Evolutionary conservation across 2,797 vertebrate genomes (phyloP).

Genomic region (Oreochromis mossambicus): DNA sequence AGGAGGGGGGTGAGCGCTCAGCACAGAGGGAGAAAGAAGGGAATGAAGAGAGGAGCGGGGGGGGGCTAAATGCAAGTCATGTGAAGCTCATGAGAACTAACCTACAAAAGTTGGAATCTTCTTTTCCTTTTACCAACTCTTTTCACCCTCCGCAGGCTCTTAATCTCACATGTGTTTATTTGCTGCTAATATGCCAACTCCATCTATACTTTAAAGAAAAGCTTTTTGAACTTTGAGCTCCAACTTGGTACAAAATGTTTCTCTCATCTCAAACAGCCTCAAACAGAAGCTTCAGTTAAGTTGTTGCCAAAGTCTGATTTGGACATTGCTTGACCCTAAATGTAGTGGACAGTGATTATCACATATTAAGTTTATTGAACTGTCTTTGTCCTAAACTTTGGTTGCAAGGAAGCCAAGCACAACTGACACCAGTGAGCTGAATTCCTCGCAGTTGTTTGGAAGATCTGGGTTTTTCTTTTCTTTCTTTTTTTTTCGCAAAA

Average conservation of each 20-base stretch:
- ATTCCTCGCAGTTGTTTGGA: constrained; percentile 24
- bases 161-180: constrained; percentile 4
- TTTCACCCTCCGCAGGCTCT: neutral
- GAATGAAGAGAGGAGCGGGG: too few species aligned
- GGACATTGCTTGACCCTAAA: neutral
- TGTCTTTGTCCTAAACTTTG: neutral
- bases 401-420: neutral
- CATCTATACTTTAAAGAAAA: neutral
- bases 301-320: neutral
- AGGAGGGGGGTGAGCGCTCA: too few species aligned
- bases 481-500: constrained; percentile 1
- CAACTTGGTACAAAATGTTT: neutral
- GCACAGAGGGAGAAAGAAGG: too few species aligned
- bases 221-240: neutral
- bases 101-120: constrained; percentile 67
- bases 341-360: neutral
- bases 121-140: constrained; percentile 39
- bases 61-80: constrained; percentile 73
- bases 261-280: neutral
- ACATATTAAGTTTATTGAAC: neutral
- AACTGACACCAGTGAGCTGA: neutral
- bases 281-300: constrained; percentile 5
- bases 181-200: neutral
- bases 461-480: neutral
- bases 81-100: constrained; percentile 78